phyloP scores from a whole-genome alignment of 2,888 invertebrate species.

The Lymantria monacha region DNA sequence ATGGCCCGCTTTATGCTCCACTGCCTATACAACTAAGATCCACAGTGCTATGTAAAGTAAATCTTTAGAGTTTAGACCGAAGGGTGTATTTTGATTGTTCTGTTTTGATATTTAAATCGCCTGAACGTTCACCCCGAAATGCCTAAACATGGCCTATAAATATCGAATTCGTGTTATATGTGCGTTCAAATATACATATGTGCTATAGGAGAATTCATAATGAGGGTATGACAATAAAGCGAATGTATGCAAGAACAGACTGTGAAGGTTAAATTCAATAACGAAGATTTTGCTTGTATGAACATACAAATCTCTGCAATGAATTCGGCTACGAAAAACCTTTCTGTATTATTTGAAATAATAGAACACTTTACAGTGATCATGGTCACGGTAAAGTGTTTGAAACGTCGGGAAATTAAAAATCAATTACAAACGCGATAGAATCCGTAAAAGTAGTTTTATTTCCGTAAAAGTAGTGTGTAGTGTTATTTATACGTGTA shows the following conservation, averaged over 20 bases:
- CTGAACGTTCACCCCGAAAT: conserved; percentile 54
- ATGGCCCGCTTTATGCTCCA: conserved; percentile 67
- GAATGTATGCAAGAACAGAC: background rate
- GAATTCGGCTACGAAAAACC: no score
- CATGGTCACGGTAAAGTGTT: no score
- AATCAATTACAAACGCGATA: no score
- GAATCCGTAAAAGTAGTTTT: no score
- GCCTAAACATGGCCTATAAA: conserved; percentile 70
- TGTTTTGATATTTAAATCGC: conserved; percentile 20
- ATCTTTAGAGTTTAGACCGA: conserved; percentile 16
- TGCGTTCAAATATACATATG: conserved; percentile 38
- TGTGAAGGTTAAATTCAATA: background rate
- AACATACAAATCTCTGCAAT: no score
- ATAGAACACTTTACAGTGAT: no score
- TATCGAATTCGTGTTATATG: conserved; percentile 55
- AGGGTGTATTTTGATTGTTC: conserved; percentile 32
- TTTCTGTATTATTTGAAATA: no score
- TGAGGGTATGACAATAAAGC: background rate
- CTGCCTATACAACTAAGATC: conserved; percentile 47
- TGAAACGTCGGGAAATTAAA: no score
- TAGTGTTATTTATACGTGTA: no score
- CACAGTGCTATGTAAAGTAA: conserved; percentile 8
- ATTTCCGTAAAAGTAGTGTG: no score
- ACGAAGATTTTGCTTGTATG: background rate
- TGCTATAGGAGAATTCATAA: conserved; percentile 9